Evolutionary conservation across 2,888 invertebrate species (phyloP).

Genomic region (Drosophila nr. fundita): DNA sequence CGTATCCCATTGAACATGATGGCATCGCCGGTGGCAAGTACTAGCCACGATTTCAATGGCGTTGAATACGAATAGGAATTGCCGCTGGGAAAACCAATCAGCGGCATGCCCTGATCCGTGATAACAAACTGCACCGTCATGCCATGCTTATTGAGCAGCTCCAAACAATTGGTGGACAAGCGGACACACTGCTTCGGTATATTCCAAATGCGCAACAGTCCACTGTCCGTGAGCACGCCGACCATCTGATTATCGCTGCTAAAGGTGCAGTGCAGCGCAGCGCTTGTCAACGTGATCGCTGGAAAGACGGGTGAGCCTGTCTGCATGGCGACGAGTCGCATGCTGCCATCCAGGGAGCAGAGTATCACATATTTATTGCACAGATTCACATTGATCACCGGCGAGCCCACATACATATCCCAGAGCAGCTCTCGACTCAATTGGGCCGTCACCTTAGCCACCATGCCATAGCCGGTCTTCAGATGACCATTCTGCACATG

Average conservation of each 20-base stretch:
- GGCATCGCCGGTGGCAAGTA: constrained; percentile 86
- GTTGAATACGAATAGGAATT: constrained; percentile 93
- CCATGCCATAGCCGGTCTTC: constrained; percentile 87
- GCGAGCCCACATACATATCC: constrained; percentile 88
- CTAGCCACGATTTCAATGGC: constrained; percentile 90
- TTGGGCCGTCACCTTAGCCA: constrained; percentile 87
- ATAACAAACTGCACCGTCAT: constrained; percentile 87
- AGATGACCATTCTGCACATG: constrained; percentile 86
- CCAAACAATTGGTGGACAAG: constrained; percentile 81
- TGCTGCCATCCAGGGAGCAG: constrained; percentile 83
- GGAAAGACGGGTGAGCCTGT: constrained; percentile 83
- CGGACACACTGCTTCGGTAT: constrained; percentile 69
- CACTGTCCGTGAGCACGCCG: constrained; percentile 84
- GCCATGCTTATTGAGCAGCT: constrained; percentile 84
- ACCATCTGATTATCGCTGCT: constrained; percentile 83
- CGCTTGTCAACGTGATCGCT: constrained; percentile 80
- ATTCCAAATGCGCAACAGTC: constrained; percentile 83
- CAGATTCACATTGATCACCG: constrained; percentile 83
- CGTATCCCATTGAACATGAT: constrained; percentile 85
- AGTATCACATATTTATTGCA: constrained; percentile 83
- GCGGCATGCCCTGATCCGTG: constrained; percentile 91
- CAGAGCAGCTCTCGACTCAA: constrained; percentile 87
- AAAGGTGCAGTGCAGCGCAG: constrained; percentile 83
- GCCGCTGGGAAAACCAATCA: constrained; percentile 93
- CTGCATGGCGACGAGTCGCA: constrained; percentile 80